Evolutionary conservation across 2,113 vertebrate species (phyloP).

Genomic region (Thomomys bottae): DNA sequence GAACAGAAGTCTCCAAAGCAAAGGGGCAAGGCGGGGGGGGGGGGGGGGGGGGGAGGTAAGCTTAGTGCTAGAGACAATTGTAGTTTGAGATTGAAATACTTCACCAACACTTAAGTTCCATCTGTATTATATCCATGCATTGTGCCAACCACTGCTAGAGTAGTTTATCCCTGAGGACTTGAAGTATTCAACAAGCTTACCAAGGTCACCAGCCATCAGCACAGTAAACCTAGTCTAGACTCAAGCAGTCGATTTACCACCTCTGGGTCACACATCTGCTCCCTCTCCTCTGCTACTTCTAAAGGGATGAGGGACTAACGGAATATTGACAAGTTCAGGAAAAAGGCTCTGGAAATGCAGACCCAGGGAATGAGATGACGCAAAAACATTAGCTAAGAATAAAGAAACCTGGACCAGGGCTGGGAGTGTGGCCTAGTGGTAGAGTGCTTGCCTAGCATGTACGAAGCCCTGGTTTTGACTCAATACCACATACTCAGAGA

Average conservation of each 20-base stretch:
- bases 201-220: background rate
- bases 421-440: no score
- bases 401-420: background rate
- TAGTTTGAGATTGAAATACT: background rate
- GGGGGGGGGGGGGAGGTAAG: background rate
- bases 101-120: background rate
- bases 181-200: background rate
- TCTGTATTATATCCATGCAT: no score
- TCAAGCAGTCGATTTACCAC: no score
- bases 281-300: background rate
- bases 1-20: background rate
- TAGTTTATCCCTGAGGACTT: background rate
- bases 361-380: background rate
- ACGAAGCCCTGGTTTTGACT: no score
- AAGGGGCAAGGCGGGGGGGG: no score
- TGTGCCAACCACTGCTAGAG: background rate
- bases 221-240: background rate
- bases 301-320: background rate
- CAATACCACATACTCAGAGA: no score
- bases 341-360: background rate
- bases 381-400: background rate
- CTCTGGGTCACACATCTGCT: background rate
- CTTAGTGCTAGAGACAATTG: background rate
- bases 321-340: background rate
- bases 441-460: no score